Evolutionary conservation across 2,797 vertebrate genomes (phyloP).

Genomic region (Sebastes oblongus): DNA sequence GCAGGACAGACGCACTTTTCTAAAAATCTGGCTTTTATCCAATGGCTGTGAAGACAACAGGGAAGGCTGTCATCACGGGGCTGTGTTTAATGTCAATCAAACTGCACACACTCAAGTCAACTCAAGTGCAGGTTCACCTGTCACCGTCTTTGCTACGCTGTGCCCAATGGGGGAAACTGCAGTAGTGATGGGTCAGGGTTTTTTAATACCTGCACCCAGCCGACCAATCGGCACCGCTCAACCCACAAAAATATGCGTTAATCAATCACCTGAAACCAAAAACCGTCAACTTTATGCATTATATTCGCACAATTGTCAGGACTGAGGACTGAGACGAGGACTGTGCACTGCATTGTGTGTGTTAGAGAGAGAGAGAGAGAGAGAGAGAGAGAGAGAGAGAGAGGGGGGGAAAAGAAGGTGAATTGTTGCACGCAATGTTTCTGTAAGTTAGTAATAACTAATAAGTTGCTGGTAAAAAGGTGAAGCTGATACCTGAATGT

Average conservation of each 20-base stretch:
- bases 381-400: no score
- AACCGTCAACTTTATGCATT: no score
- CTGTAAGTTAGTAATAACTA: no score
- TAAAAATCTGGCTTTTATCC: not conserved
- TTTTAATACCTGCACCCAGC: not conserved
- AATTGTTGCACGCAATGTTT: no score
- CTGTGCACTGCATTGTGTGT: no score
- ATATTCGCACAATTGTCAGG: not conserved
- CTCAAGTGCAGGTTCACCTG: not conserved
- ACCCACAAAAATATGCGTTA: not conserved
- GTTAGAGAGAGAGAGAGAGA: no score
- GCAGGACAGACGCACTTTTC: not conserved
- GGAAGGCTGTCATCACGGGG: not conserved
- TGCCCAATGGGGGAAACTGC: not conserved
- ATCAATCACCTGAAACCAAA: no score
- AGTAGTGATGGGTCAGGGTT: not conserved
- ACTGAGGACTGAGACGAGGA: no score
- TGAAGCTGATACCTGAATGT: no score
- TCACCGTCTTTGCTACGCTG: not conserved
- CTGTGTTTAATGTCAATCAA: not conserved
- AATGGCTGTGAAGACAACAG: not conserved
- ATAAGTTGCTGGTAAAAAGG: no score
- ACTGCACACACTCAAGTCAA: not conserved
- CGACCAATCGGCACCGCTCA: rapidly evolving
- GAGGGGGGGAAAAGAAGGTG: no score